Conservation (phyloP, 92 coral and sea anemone species). For the Galaxea fascicularis region DNA sequence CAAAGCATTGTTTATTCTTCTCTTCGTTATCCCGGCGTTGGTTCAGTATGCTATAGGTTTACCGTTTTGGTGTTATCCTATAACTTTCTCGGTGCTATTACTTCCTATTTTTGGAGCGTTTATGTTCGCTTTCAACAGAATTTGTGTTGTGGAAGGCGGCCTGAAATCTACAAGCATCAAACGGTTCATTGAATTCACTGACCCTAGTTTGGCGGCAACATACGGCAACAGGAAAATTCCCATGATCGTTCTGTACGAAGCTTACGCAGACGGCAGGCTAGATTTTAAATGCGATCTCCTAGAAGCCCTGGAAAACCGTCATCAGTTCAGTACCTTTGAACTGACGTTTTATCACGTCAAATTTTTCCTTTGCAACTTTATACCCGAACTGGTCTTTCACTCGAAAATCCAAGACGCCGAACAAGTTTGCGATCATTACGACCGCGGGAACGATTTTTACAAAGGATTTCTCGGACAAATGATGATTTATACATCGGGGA, state of each 20-base stretch:
- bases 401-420: constrained; percentile 92
- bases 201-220: constrained; percentile 71
- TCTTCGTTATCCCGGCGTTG: constrained; percentile 84
- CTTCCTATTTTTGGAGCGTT: constrained; percentile 83
- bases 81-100: constrained; percentile 49
- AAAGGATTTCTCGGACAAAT: constrained; percentile 92
- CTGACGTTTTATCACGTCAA: constrained; percentile 86
- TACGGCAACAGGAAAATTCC: constrained; percentile 85
- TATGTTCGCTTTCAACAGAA: constrained; percentile 80
- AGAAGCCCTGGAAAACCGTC: constrained; percentile 92
- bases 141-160: constrained; percentile 77
- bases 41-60: constrained; percentile 76
- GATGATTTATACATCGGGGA: constrained; percentile 97
- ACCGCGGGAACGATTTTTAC: constrained; percentile 98
- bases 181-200: constrained; percentile 83
- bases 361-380: constrained; percentile 80
- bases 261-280: constrained; percentile 95
- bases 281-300: constrained; percentile 92
- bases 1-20: constrained; percentile 70
- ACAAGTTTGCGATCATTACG: constrained; percentile 97
- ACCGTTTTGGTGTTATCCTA: constrained; percentile 95
- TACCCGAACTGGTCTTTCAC: constrained; percentile 94
- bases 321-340: constrained; percentile 81
- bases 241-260: constrained; percentile 85
- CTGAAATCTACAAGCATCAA: constrained; percentile 55